Percentiles rank a stretch among this genome's conserved stretches.
phyloP scores from a whole-genome alignment of 2,888 invertebrate genomes.

The Lingula anatina region DNA sequence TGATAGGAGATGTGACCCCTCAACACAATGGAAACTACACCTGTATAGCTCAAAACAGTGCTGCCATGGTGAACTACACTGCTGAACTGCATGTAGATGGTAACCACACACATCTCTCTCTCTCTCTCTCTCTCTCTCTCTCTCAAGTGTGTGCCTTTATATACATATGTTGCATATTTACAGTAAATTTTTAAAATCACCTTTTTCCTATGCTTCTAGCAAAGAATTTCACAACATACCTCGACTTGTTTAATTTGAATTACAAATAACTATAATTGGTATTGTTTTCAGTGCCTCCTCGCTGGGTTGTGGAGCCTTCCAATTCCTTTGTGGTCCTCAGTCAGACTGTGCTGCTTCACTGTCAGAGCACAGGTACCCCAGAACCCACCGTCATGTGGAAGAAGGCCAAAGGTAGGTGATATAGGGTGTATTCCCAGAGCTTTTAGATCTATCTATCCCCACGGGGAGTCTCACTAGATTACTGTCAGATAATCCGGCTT shows the following conservation, averaged over 20 bases:
- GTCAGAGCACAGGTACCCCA: conserved; percentile 54
- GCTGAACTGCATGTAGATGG: conserved; percentile 53
- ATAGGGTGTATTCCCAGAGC: no score
- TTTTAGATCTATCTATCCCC: no score
- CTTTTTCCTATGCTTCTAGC: no score
- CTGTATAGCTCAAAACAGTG: conserved; percentile 55
- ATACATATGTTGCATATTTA: no score
- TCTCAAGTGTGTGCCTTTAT: no score
- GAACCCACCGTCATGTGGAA: conserved; percentile 60
- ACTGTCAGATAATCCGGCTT: no score
- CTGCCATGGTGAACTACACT: conserved; percentile 42
- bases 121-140: no score
- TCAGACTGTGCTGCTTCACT: conserved; percentile 45
- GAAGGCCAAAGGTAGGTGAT: conserved; percentile 80
- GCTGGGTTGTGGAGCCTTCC: conserved; percentile 54
- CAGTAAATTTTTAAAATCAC: no score
- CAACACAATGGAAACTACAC: conserved; percentile 58
- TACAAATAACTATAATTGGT: background rate
- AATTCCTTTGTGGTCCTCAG: conserved; percentile 50
- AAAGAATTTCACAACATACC: no score
- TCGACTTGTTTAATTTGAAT: no score
- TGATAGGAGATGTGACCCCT: conserved; percentile 54
- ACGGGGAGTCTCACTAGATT: no score
- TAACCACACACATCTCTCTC: no score
- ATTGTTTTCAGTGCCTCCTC: conserved; percentile 52